Evolutionary conservation across 2,888 invertebrate species (phyloP).

Genomic region (Fissipunctia ypsillon): DNA sequence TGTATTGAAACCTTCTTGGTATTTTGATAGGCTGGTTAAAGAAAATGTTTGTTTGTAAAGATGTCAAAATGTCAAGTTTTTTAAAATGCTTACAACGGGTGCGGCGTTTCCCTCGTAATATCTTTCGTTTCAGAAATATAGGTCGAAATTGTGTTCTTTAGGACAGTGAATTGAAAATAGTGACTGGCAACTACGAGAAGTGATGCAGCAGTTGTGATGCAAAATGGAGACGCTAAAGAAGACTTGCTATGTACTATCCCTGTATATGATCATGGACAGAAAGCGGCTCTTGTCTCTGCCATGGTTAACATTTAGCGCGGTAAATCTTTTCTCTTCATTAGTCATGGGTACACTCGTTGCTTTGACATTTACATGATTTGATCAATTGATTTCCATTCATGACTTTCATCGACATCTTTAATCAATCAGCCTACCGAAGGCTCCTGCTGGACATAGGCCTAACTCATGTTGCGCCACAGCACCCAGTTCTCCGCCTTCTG

Average conservation of each 20-base stretch:
- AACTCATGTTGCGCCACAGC: too few relatives aligned
- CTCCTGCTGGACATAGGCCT: too few relatives aligned
- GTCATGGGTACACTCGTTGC: conserved; percentile 6
- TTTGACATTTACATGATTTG: conserved; percentile 21
- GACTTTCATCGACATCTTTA: conserved; percentile 30
- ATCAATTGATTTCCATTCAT: conserved; percentile 23
- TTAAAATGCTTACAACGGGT: not conserved
- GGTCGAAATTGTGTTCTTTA: not conserved
- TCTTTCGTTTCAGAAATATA: not conserved
- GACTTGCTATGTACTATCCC: not conserved
- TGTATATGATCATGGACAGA: not conserved
- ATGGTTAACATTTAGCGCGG: not conserved
- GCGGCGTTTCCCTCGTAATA: not conserved
- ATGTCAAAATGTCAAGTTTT: not conserved
- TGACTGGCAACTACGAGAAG: not conserved
- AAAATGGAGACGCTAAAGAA: not conserved
- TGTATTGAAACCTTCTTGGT: not conserved
- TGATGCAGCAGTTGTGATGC: too few relatives aligned
- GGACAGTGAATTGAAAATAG: not conserved
- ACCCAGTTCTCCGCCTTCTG: not conserved
- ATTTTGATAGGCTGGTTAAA: not conserved
- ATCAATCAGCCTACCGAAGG: not conserved
- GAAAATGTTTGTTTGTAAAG: not conserved
- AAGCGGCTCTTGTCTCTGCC: conserved; percentile 7
- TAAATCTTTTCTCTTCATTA: conserved; percentile 29